Evolutionary conservation across 2,113 vertebrate species (phyloP).

Genomic region (Vanacampus margaritifer): DNA sequence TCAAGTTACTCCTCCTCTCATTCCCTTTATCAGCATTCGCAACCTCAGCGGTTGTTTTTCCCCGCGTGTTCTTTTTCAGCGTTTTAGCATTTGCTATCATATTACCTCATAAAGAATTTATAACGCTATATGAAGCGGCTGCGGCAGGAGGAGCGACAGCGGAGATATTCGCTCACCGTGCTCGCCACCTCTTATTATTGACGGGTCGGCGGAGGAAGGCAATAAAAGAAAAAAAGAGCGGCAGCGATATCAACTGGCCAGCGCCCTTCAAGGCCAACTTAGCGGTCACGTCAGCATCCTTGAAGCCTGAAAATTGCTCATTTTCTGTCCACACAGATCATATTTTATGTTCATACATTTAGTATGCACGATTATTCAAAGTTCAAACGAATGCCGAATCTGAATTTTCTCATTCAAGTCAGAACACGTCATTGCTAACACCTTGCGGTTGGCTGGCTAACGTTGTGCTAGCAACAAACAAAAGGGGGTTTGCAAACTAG

Average conservation of each 20-base stretch:
- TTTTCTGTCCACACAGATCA: background rate
- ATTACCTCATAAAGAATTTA: slow-evolving; percentile 51
- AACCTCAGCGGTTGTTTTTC: background rate
- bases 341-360: too few relatives aligned
- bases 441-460: too few relatives aligned
- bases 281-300: slow-evolving; percentile 8
- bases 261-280: slow-evolving; percentile 35
- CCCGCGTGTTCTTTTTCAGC: slow-evolving; percentile 1
- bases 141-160: slow-evolving; percentile 1
- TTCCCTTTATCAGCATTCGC: background rate
- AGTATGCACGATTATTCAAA: too few relatives aligned
- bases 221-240: slow-evolving; percentile 47
- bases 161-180: slow-evolving; percentile 20
- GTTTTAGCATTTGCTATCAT: slow-evolving; percentile 19
- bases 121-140: slow-evolving; percentile 23
- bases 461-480: too few relatives aligned
- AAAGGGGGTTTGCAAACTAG: too few relatives aligned
- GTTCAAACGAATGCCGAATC: too few relatives aligned
- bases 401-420: too few relatives aligned
- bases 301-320: slow-evolving; percentile 1
- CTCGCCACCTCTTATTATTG: slow-evolving; percentile 58
- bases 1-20: background rate
- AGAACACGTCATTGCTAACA: too few relatives aligned
- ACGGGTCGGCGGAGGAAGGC: slow-evolving; percentile 36
- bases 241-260: slow-evolving; percentile 32